Conservation (phyloP, 2,113 vertebrate species). For the Bubalus kerabau region DNA sequence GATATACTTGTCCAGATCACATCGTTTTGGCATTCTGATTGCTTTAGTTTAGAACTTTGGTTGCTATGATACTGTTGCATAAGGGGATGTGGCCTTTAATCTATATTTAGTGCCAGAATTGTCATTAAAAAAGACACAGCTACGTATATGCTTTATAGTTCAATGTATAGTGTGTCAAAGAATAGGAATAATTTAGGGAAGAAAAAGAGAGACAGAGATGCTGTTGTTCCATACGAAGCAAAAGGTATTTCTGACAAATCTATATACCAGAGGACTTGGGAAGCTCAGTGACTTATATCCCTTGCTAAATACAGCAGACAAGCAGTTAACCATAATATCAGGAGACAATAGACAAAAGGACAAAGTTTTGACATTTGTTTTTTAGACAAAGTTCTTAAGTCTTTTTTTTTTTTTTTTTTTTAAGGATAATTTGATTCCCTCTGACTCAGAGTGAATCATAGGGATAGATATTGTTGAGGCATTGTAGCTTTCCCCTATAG, state of each 20-base stretch:
- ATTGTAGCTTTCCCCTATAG: neutral
- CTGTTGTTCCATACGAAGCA: neutral
- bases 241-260: slow-evolving; percentile 49
- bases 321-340: neutral
- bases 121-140: slow-evolving; percentile 50
- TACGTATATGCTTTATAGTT: slow-evolving; percentile 47
- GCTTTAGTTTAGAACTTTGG: slow-evolving; percentile 27
- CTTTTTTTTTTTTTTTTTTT: neutral
- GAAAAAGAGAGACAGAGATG: neutral
- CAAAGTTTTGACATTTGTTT: neutral
- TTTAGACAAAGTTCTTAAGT: neutral
- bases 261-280: slow-evolving; percentile 34
- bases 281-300: slow-evolving; percentile 42
- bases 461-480: neutral
- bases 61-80: slow-evolving; percentile 33
- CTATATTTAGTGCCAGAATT: slow-evolving; percentile 52
- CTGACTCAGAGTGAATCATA: neutral
- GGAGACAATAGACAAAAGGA: neutral
- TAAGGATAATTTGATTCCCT: neutral
- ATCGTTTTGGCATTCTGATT: slow-evolving; percentile 39
- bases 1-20: slow-evolving; percentile 3
- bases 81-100: slow-evolving; percentile 53
- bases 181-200: slow-evolving; percentile 58
- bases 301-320: neutral
- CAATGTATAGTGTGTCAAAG: slow-evolving; percentile 19